Evolutionary conservation across 1,140 invertebrate genomes (phyloP), one percentile per base, ranked within the genome.

Genomic region (Drosophila teissieri): DNA sequence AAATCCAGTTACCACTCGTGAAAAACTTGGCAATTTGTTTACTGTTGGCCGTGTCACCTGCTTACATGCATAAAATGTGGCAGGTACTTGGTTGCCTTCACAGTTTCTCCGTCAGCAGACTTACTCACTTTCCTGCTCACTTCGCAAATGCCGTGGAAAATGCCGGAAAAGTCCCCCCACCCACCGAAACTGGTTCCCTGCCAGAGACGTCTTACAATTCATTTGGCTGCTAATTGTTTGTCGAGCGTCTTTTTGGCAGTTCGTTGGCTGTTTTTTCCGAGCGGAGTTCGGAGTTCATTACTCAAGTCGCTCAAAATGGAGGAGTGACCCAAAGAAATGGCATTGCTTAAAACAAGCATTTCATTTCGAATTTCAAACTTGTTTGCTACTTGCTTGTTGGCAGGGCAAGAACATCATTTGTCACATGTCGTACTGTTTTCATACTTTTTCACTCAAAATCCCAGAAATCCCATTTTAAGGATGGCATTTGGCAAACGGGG

Each of bases 181-280:
- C 42, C 14, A n/a, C 17, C 4, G 37, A 42, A 17, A 36, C 31
- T 49, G 56, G 27, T 31, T 12, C 12, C 24, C 11, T 34, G 48
- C 34, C 34, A 8, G 8, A 3, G 37, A 31, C 27, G 12, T 40
- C 45, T 61, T 63, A 70, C 67, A 70, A 70, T 63, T 70, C 60
- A 70, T 70, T 70, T 63, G 67, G 51, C 52, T 70, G 67, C 45
- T 70, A 55, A 70, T 70, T 70, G 44, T 55, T 58, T 55, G 42
- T 40, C 57, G 52, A 39, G 44, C 31, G 44, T 58, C 56, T 39
- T 36, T 36, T 48, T 48, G 56, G 19, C 39, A 46, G 27, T 58
- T 48, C 15, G 12, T 53, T 53, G 34, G 46, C 22, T 15, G n/a
- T 6, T 14, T 24, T 24, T 40, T 22, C 36, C 31, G 40, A 37